A percentile compares a stretch with the other conserved stretches of the same genome.
phyloP scores from a whole-genome alignment of 2,797 vertebrate species.

The Cacajao melanocephalus region DNA sequence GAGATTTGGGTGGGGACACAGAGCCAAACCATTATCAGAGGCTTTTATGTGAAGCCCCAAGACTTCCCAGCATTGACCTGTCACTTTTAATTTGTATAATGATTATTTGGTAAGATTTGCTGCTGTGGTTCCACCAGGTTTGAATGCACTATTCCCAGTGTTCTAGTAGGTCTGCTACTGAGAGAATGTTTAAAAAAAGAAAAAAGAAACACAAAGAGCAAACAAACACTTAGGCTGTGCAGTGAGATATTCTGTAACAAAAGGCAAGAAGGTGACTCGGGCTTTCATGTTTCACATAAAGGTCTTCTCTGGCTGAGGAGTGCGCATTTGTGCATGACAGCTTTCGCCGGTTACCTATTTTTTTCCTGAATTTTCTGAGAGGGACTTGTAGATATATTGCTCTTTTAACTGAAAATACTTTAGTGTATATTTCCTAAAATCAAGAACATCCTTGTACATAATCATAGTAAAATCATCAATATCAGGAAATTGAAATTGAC shows the following conservation, averaged over 20 bases:
- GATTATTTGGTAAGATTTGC: constrained; percentile 93
- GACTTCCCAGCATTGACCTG: constrained; percentile 95
- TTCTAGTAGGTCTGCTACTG: constrained; percentile 88
- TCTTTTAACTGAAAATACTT: neutral
- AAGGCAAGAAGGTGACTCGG: constrained; percentile 92
- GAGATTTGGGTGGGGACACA: neutral
- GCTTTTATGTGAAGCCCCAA: constrained; percentile 89
- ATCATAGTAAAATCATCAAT: neutral
- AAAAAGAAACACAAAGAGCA: neutral
- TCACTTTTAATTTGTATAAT: constrained; percentile 91
- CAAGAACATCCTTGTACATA: neutral
- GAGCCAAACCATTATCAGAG: constrained; percentile 85
- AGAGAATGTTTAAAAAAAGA: constrained; percentile 88
- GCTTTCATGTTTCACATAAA: constrained; percentile 95
- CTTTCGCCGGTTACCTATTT: neutral
- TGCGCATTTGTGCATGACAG: constrained; percentile 92
- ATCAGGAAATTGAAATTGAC: neutral
- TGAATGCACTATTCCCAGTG: constrained; percentile 88
- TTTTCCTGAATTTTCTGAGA: neutral
- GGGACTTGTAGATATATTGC: neutral
- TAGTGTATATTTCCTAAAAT: neutral
- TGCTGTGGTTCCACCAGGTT: constrained; percentile 94
- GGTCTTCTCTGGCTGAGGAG: constrained; percentile 90
- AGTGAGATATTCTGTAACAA: constrained; percentile 92
- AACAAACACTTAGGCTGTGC: constrained; percentile 94